These are phyloP conservation scores for Clivina fossor DNA, from an alignment of 2,888 invertebrate genomes.

Conservation along the genomic window DNA sequence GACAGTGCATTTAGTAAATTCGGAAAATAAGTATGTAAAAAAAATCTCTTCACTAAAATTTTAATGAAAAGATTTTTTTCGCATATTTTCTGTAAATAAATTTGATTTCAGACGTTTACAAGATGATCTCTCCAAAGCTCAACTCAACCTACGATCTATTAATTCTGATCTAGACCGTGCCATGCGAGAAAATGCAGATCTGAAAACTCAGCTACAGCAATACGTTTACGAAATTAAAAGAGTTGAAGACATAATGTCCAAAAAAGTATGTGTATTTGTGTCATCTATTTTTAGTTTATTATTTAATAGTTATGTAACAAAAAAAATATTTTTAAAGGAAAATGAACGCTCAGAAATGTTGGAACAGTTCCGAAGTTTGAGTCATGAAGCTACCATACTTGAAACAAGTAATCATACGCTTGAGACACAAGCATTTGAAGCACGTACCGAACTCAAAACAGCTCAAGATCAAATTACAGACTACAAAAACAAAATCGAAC, in stretches of 20 bases:
- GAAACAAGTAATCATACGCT: conserved; percentile 80
- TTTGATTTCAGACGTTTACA: conserved; percentile 62
- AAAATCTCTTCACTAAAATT: conserved; percentile 1
- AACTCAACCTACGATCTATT: conserved; percentile 62
- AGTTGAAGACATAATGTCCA: conserved; percentile 73
- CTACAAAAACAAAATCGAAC: conserved; percentile 65
- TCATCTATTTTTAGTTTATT: too few relatives aligned
- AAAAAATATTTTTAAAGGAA: conserved; percentile 58
- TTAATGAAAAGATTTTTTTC: not conserved
- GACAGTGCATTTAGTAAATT: conserved; percentile 61
- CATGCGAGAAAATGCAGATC: conserved; percentile 69
- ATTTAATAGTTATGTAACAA: too few relatives aligned
- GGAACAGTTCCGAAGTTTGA: conserved; percentile 76
- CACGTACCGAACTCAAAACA: conserved; percentile 59
- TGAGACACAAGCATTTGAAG: conserved; percentile 74
- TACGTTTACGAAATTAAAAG: conserved; percentile 80
- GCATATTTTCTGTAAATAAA: conserved; percentile 3
- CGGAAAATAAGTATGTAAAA: conserved; percentile 58
- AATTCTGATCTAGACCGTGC: conserved; percentile 70
- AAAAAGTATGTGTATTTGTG: conserved; percentile 59
- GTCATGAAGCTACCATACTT: conserved; percentile 73
- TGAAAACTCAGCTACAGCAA: conserved; percentile 76
- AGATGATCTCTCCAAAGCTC: conserved; percentile 68
- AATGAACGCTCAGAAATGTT: conserved; percentile 77
- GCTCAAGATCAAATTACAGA: conserved; percentile 62